Evolutionary conservation across 2,888 invertebrate genomes (phyloP).

Genomic region (Heliconius cydno): DNA sequence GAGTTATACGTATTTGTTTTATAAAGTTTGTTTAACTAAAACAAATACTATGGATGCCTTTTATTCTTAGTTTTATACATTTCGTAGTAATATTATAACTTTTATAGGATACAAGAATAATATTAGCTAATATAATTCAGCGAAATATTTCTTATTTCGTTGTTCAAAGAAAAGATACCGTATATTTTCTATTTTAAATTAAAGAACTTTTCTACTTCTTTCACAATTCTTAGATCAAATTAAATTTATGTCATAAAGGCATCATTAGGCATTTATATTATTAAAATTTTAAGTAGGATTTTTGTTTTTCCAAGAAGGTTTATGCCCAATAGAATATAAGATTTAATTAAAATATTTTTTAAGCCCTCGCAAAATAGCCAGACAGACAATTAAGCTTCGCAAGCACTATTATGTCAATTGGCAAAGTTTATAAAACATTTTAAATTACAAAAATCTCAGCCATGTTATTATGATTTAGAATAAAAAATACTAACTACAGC

Average conservation of each 20-base stretch:
- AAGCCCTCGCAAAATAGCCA: neutral
- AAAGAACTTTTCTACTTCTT: no score
- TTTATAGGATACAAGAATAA: neutral
- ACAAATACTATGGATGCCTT: neutral
- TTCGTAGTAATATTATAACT: neutral
- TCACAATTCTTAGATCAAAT: no score
- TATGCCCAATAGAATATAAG: neutral
- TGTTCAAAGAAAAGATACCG: no score
- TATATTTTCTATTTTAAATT: no score
- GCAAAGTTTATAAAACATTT: neutral
- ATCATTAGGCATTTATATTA: no score
- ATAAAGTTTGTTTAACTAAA: slow-evolving; percentile 17
- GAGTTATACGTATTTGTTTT: slow-evolving; percentile 29
- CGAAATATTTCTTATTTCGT: neutral
- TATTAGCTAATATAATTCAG: neutral
- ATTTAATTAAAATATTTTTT: neutral
- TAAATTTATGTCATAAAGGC: no score
- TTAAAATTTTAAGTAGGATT: neutral
- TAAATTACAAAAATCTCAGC: neutral
- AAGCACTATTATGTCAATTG: neutral
- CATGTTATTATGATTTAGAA: neutral
- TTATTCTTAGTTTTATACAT: slow-evolving; percentile 1
- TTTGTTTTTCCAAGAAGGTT: slow-evolving; percentile 1
- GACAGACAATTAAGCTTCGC: neutral
- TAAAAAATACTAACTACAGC: slow-evolving; percentile 14